These are phyloP conservation scores for Falco berigora DNA, from an alignment of 2,797 vertebrate species.

Conservation along the genomic window DNA sequence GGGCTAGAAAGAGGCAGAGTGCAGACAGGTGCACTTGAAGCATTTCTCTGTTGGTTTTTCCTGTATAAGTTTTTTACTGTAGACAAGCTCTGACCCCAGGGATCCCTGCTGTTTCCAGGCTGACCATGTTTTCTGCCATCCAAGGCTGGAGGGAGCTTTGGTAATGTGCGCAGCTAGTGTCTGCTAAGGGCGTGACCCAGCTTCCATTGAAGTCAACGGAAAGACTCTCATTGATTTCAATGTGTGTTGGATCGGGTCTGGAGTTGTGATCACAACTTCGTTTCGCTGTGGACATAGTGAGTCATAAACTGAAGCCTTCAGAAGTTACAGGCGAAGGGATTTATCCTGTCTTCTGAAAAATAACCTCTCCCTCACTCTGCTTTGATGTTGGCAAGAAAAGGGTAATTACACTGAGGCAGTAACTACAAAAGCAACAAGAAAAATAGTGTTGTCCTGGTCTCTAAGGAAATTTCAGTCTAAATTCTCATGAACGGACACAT, in stretches of 20 bases:
- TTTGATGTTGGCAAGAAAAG: not conserved
- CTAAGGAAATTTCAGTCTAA: not conserved
- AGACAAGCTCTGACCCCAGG: not conserved
- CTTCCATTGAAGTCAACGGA: not conserved
- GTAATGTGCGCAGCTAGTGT: not conserved
- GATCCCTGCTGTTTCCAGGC: not conserved
- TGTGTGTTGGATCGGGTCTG: not conserved
- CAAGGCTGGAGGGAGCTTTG: not conserved
- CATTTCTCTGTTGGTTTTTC: not conserved
- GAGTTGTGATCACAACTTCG: not conserved
- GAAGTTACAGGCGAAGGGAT: not conserved
- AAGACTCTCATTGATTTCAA: not conserved
- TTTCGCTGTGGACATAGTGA: not conserved
- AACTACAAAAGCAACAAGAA: slow-evolving; percentile 9
- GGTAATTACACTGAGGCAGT: not conserved
- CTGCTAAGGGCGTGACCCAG: not conserved
- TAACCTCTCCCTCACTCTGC: not conserved
- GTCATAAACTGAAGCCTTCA: not conserved
- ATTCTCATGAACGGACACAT: not conserved
- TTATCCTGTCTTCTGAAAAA: not conserved
- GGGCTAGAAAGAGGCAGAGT: not conserved
- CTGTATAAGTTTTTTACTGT: not conserved
- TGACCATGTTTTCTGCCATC: not conserved
- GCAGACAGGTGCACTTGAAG: not conserved
- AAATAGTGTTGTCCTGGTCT: not conserved